A percentile compares a stretch with the other conserved stretches of the same genome.
Evolutionary conservation across 2,888 invertebrate genomes (phyloP).

Genomic region (Teleiodes luculella): DNA sequence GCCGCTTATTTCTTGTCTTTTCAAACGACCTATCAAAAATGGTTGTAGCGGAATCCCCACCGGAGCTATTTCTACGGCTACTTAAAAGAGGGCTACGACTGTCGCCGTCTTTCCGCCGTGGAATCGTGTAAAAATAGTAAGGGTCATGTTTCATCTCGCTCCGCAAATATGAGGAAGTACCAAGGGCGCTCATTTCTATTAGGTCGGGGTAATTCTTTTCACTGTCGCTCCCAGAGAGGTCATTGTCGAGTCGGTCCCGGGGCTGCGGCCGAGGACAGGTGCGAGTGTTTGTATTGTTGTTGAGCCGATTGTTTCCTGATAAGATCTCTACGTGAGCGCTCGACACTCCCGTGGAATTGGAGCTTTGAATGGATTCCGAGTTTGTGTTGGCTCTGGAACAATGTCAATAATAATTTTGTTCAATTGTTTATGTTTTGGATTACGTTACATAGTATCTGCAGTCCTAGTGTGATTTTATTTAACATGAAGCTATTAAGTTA

Average conservation of each 20-base stretch:
- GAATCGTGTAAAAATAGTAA: conserved; percentile 83
- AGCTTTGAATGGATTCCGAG: conserved; percentile 76
- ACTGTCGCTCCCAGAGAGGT: conserved; percentile 71
- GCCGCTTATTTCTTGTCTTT: conserved; percentile 43
- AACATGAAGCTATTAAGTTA: too few species aligned
- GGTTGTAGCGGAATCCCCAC: conserved; percentile 80
- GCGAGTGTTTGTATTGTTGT: conserved; percentile 55
- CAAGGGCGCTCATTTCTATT: conserved; percentile 72
- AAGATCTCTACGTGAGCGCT: conserved; percentile 60
- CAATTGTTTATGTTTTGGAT: neutral
- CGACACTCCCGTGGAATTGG: conserved; percentile 71
- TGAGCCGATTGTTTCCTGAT: conserved; percentile 59
- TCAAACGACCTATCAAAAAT: conserved; percentile 60
- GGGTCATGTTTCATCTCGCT: conserved; percentile 64
- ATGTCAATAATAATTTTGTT: conserved; percentile 21
- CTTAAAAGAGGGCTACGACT: conserved; percentile 87
- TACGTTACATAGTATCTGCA: neutral
- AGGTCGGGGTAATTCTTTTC: conserved; percentile 79
- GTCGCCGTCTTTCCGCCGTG: conserved; percentile 79
- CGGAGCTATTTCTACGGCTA: conserved; percentile 85
- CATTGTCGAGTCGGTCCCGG: conserved; percentile 68
- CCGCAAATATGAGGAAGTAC: conserved; percentile 59
- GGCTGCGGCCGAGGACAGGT: conserved; percentile 57
- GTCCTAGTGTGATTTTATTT: too few species aligned
- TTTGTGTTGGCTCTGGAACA: conserved; percentile 63